Conservation (phyloP, 1,140 invertebrate genomes). For the Sinonovacula constricta region DNA sequence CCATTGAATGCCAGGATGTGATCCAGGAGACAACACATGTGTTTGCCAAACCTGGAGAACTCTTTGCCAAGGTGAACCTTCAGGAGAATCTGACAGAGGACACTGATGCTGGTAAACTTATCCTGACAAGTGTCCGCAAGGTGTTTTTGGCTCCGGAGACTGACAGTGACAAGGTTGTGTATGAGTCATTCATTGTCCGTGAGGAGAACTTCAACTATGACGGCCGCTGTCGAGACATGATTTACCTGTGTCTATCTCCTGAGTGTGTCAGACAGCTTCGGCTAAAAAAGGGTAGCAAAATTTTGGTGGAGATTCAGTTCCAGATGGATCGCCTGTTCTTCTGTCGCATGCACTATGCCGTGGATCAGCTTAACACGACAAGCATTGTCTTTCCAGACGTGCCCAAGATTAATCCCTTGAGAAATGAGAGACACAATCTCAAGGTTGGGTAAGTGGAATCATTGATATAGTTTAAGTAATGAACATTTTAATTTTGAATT, state of each 20-base stretch:
- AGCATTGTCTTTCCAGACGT: slow-evolving; percentile 74
- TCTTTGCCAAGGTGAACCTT: slow-evolving; percentile 73
- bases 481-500: neutral
- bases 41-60: slow-evolving; percentile 64
- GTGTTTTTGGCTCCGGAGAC: slow-evolving; percentile 65
- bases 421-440: slow-evolving; percentile 60
- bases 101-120: slow-evolving; percentile 71
- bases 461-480: too few species aligned
- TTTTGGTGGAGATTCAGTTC: slow-evolving; percentile 74
- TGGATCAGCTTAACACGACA: slow-evolving; percentile 66
- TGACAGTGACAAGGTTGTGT: slow-evolving; percentile 59
- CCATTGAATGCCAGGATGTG: slow-evolving; percentile 53
- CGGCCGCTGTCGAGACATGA: slow-evolving; percentile 69
- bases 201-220: slow-evolving; percentile 72
- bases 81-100: slow-evolving; percentile 72
- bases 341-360: slow-evolving; percentile 73
- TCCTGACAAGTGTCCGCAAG: slow-evolving; percentile 67
- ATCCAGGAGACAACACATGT: slow-evolving; percentile 62
- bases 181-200: slow-evolving; percentile 68
- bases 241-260: slow-evolving; percentile 67
- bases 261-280: slow-evolving; percentile 59
- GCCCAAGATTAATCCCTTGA: slow-evolving; percentile 63
- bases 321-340: slow-evolving; percentile 72
- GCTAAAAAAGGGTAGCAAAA: slow-evolving; percentile 49
- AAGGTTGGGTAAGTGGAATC: slow-evolving; percentile 68